Percentiles rank a stretch among this genome's conserved stretches.
Evolutionary conservation across 1,140 invertebrate genomes (phyloP).

Genomic region (Heliothis subflexa): DNA sequence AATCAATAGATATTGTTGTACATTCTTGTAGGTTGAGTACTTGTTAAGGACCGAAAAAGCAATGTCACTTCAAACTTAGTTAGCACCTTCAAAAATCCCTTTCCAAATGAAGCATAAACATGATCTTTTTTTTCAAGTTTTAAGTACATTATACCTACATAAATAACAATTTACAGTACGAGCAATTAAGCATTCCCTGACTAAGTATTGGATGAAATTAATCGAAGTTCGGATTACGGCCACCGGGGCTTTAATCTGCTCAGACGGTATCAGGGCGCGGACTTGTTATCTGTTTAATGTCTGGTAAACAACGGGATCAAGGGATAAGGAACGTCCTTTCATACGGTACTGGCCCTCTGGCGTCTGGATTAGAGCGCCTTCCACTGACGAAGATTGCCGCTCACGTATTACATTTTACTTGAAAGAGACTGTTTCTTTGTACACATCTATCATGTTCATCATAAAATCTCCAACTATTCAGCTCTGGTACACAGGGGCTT

Average conservation of each 20-base stretch:
- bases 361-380: slow-evolving; percentile 75
- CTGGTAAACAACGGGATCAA: slow-evolving; percentile 87
- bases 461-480: slow-evolving; percentile 18
- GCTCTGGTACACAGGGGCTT: not conserved
- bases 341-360: slow-evolving; percentile 79
- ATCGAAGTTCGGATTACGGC: slow-evolving; percentile 84
- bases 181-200: slow-evolving; percentile 66
- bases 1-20: too few species aligned
- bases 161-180: slow-evolving; percentile 56
- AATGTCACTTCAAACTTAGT: slow-evolving; percentile 5
- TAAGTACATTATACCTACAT: slow-evolving; percentile 40
- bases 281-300: slow-evolving; percentile 87
- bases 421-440: slow-evolving; percentile 41
- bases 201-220: slow-evolving; percentile 85
- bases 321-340: slow-evolving; percentile 84
- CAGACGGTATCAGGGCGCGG: slow-evolving; percentile 82
- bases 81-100: not conserved
- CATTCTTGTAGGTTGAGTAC: not conserved
- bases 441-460: not conserved
- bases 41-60: not conserved
- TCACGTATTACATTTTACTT: slow-evolving; percentile 61
- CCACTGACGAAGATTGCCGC: slow-evolving; percentile 72
- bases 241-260: slow-evolving; percentile 79
- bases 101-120: slow-evolving; percentile 19
- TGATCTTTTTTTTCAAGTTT: slow-evolving; percentile 21